Percentiles rank a stretch among this genome's conserved stretches.
These are phyloP conservation scores for Anniella stebbinsi DNA, from an alignment of 2,797 vertebrate genomes.

Conservation along the genomic window DNA sequence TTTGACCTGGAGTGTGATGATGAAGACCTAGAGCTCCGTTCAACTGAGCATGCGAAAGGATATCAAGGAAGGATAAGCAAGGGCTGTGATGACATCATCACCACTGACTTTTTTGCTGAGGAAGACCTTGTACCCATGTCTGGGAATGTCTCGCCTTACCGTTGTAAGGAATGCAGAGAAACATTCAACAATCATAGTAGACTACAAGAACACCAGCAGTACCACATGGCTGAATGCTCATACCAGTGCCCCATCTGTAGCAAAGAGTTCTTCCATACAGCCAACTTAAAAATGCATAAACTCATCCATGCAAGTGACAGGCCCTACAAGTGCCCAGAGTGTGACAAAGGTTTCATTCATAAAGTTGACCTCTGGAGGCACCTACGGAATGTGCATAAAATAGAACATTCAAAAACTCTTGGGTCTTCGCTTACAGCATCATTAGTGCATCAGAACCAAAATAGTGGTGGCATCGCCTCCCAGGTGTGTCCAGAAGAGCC, in stretches of 20 bases:
- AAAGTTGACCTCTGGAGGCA: constrained; percentile 17
- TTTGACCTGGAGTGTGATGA: constrained; percentile 14
- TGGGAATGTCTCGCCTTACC: not conserved
- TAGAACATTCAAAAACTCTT: constrained; percentile 1
- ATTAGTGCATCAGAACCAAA: not conserved
- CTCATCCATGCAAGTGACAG: constrained; percentile 2
- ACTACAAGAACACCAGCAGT: not conserved
- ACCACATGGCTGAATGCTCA: not conserved
- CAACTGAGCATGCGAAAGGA: constrained; percentile 23
- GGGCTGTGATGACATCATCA: not conserved
- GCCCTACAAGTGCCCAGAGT: not conserved
- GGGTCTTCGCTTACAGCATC: not conserved
- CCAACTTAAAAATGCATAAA: not conserved
- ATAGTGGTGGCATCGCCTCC: not conserved
- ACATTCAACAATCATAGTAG: not conserved
- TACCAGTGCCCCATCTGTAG: not conserved
- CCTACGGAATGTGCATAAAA: not conserved
- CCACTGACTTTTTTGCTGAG: constrained; percentile 1
- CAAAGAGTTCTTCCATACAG: constrained; percentile 2
- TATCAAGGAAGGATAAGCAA: not conserved
- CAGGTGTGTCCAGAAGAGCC: not conserved
- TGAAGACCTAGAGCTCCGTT: constrained; percentile 16
- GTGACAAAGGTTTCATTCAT: constrained; percentile 19
- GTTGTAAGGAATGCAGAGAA: not conserved
- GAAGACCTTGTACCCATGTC: not conserved